Evolutionary conservation across 2,113 vertebrate genomes (phyloP).

Genomic region (Elephas maximus): DNA sequence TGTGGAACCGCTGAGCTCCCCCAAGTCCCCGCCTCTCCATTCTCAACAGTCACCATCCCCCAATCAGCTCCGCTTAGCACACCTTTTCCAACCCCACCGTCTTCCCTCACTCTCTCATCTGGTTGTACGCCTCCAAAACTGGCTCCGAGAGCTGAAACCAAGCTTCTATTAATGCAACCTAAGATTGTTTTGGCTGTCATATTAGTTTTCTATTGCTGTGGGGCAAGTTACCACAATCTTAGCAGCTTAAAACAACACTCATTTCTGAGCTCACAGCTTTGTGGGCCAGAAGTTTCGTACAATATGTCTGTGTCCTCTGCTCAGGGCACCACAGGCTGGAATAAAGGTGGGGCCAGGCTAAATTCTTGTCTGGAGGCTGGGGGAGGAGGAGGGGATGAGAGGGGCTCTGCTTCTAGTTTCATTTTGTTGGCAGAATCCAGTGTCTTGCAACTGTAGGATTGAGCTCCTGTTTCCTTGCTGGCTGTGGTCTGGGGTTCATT

Average conservation of each 20-base stretch:
- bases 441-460: too few species aligned
- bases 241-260: background rate
- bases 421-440: background rate
- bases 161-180: background rate
- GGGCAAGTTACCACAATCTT: background rate
- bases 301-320: background rate
- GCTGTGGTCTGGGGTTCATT: too few species aligned
- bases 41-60: rapidly evolving
- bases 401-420: background rate
- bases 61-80: background rate
- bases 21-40: background rate
- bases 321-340: background rate
- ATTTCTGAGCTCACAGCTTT: too few species aligned
- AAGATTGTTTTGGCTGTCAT: too few species aligned
- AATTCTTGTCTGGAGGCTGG: background rate
- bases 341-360: too few species aligned
- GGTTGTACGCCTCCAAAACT: background rate
- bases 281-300: background rate
- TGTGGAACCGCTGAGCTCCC: background rate
- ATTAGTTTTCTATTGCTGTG: background rate
- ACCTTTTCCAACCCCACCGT: background rate
- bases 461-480: background rate
- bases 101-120: background rate
- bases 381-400: background rate
- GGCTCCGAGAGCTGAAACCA: background rate